Evolutionary conservation across 2,113 vertebrate genomes (phyloP).

Genomic region (Ascaphus truei): DNA sequence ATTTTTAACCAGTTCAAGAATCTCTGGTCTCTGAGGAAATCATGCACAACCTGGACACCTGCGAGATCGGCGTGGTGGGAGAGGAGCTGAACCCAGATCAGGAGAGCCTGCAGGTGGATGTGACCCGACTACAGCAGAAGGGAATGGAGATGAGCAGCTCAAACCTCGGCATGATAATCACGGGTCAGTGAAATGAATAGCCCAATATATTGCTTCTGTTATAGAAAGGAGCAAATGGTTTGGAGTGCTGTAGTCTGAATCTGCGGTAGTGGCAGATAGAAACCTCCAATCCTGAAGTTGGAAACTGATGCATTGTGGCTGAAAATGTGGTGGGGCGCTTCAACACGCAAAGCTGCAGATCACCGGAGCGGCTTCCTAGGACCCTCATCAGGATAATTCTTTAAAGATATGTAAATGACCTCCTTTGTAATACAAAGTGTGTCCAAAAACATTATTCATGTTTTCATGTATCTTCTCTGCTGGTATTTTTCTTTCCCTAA

Average conservation of each 20-base stretch:
- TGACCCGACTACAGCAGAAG: constrained; percentile 76
- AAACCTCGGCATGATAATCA: constrained; percentile 80
- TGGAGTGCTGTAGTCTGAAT: not conserved
- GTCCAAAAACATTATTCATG: too few relatives aligned
- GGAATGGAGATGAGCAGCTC: constrained; percentile 87
- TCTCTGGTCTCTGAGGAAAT: constrained; percentile 95
- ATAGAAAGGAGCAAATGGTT: not conserved
- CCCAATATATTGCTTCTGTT: not conserved
- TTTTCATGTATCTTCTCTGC: too few relatives aligned
- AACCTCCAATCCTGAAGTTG: too few relatives aligned
- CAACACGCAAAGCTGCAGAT: too few relatives aligned
- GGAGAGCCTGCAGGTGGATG: constrained; percentile 87
- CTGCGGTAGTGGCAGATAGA: not conserved
- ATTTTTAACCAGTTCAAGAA: constrained; percentile 81
- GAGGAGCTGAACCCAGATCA: constrained; percentile 86
- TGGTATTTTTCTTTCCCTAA: too few relatives aligned
- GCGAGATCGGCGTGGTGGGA: constrained; percentile 84
- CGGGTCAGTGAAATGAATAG: constrained; percentile 66
- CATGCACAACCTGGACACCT: constrained; percentile 94
- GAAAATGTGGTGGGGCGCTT: too few relatives aligned
- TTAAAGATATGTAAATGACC: too few relatives aligned
- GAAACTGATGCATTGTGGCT: too few relatives aligned
- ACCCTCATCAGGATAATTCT: too few relatives aligned
- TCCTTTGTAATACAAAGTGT: too few relatives aligned
- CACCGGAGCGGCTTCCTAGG: too few relatives aligned